Evolutionary conservation across 2,888 invertebrate genomes (phyloP), one percentile per base, ranked within the genome.

Genomic region (Chydorus sphaericus): DNA sequence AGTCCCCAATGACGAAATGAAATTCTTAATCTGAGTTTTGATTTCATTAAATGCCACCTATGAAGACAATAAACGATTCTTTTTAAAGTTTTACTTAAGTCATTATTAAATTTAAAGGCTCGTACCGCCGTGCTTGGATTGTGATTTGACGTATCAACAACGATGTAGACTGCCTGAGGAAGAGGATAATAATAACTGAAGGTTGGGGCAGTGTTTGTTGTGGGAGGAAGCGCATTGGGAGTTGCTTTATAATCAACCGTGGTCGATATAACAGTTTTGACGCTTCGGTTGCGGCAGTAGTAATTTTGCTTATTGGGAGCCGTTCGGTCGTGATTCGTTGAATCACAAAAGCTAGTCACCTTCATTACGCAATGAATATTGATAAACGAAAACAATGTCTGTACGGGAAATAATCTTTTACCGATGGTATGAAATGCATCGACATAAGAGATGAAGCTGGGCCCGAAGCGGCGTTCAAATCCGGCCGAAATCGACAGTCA

Each of bases 291-390:
- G 33, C 36, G 36, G 23, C 52, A 52, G 18, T 33, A 52, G 36
- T 33, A 20, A 37, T 52, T 52, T 36, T 52, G 52, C 52, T 33
- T 52, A 37, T 52, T 52, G 11, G 52, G 36, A 36, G 52, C 52
- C 14, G 36, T 14, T 26, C 26, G 52, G 23, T 52, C 52, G 11
- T 52, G 52, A 36, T 31, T 52, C 10, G 18, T 52, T 23, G 29
- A 28, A 52, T 52, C 52, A 37, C 30, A 52, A 36, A 52, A 52
- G 11, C 36, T 52, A 5, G 37, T 11, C 14, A 52, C 52, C 52
- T 52, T n/a, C n/a, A 30, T 6, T n/a, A n/a, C n/a, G n/a, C 2
- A 1, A 50, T 3, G 11, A 52, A 31, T 36, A 18, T 7, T 18
- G n/a, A 36, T 16, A n/a, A 49, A 8, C 4, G 29, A 31, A 31